Evolutionary conservation across 2,797 vertebrate genomes (phyloP), one percentile per base, ranked within the genome.

Genomic region (Distichodus sexfasciatus): DNA sequence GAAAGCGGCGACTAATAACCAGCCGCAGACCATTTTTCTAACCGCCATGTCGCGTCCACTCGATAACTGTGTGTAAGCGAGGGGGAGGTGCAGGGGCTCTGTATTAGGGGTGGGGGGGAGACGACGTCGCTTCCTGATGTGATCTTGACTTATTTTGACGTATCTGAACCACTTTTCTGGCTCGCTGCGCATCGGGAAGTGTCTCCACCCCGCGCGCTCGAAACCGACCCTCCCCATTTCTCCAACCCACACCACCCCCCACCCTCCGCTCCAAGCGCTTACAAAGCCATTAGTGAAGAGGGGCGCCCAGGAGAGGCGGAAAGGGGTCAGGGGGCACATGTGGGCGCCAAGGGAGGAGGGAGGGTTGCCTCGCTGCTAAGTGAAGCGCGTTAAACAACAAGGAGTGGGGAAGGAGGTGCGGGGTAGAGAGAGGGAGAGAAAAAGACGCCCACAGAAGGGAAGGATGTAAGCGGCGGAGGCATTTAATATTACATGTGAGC

Each of bases 401-500:
- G 60, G 62, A 72, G 77, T 53, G 61, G 75, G 75, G 71, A 74
- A 72, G 36, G 40, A 11, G 23, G 17, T 15, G 21, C 5, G 12
- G 11, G 24, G 6, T 14, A n/a, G 53, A 50, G 38, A 1, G 60
- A 31, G 12, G 36, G 64, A 73, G 35, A 60, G 38, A 66, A 46
- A 67, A 36, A 48, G 67, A 54, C 54, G 51, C 67, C 63, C 59
- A 24, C 48, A 80, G 72, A 63, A 65, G 82, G 65, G 26, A 69
- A 47, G 69, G n/a, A n/a, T 51, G 71, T 74, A 76, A 85, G 83
- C 85, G 86, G 84, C 79, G 81, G 80, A 80, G 75, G 71, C 80
- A 80, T 88, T 91, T 88, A 82, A 87, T 87, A 84, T 84, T 83
- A 82, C 84, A 86, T 85, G 81, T 87, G 82, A 77, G 79, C 59